These are phyloP conservation scores for Centropristis striata DNA, from an alignment of 2,113 vertebrate genomes.

Conservation along the genomic window DNA sequence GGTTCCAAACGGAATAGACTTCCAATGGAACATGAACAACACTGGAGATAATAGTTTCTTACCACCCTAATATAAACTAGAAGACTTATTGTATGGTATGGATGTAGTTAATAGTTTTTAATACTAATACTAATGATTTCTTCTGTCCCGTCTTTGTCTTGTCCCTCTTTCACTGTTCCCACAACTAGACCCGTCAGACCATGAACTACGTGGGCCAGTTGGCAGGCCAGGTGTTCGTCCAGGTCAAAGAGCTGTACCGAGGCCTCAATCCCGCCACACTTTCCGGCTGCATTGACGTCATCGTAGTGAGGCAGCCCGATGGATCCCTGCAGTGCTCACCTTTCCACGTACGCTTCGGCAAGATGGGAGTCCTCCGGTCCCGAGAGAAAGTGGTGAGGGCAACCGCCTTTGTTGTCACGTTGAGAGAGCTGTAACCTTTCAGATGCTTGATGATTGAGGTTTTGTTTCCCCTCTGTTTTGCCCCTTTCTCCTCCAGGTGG, in stretches of 20 bases:
- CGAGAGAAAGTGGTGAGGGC: conserved; percentile 93
- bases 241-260: conserved; percentile 97
- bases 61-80: too few species aligned
- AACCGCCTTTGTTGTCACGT: background rate
- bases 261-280: conserved; percentile 96
- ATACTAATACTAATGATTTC: background rate
- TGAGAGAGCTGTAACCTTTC: background rate
- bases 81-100: too few species aligned
- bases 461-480: background rate
- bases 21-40: too few species aligned
- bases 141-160: background rate
- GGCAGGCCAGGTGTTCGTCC: conserved; percentile 97
- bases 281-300: conserved; percentile 96
- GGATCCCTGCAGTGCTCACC: conserved; percentile 96
- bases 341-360: conserved; percentile 97
- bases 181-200: conserved; percentile 86
- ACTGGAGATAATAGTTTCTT: too few species aligned
- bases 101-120: background rate
- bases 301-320: conserved; percentile 93
- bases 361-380: conserved; percentile 96
- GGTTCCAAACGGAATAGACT: too few species aligned
- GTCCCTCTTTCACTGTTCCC: background rate
- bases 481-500: conserved; percentile 83
- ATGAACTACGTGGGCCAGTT: conserved; percentile 99
- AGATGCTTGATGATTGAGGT: background rate